These are phyloP conservation scores for Eospalax fontanierii DNA, from an alignment of 2,797 vertebrate genomes.

Conservation along the genomic window DNA sequence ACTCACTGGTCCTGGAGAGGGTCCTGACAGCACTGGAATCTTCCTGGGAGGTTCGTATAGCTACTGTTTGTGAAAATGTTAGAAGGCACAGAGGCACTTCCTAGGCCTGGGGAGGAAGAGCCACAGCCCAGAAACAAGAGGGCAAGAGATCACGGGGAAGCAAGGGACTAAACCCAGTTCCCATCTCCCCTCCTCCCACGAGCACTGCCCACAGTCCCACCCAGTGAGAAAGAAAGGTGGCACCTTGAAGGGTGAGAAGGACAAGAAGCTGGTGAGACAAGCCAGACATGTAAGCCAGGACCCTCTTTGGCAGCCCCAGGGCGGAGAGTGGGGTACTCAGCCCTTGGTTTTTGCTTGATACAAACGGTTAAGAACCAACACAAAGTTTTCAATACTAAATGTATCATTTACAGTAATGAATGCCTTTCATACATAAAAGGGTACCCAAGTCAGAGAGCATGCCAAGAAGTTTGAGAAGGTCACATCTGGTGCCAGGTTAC, in stretches of 20 bases:
- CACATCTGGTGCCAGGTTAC: neutral
- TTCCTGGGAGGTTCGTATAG: neutral
- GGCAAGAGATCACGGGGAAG: no score
- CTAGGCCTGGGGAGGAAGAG: neutral
- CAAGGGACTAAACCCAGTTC: no score
- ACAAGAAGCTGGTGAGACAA: neutral
- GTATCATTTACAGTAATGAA: neutral
- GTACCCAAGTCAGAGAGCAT: neutral
- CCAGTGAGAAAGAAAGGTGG: neutral
- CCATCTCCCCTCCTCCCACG: neutral
- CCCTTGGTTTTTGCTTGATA: neutral
- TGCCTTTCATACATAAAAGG: neutral
- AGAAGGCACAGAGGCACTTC: neutral
- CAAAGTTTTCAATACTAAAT: constrained; percentile 15
- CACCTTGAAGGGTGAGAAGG: neutral
- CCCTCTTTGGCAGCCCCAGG: neutral
- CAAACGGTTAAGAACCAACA: neutral
- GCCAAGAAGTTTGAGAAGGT: constrained; percentile 49
- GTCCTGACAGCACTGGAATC: neutral
- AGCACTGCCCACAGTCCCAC: rapidly evolving
- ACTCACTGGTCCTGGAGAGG: neutral
- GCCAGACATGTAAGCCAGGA: neutral
- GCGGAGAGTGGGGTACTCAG: neutral
- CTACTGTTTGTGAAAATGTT: constrained; percentile 15
- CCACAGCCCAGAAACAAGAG: no score